Base-by-base conservation (phyloP, 2,113 vertebrate species). In the Syngnathus floridae region DNA sequence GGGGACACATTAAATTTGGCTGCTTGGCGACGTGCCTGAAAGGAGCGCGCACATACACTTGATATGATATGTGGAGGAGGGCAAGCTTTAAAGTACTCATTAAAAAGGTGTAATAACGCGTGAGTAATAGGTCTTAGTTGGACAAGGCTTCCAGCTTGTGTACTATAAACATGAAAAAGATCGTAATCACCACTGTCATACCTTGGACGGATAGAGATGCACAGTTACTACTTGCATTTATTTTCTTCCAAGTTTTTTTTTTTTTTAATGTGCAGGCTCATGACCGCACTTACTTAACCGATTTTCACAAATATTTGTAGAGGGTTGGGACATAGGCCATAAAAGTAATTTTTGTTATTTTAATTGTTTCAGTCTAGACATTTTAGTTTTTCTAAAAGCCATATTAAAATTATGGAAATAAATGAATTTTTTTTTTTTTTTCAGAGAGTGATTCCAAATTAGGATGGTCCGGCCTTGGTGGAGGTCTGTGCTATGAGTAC, bases 71-170 rank as follows among this genome's bases (percentile, higher is more conserved):
- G 70, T 12, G 35, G 45, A 58, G n/a, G 45, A 66, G n/a, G 12
- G 17, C 62, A 63, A 46, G 51, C 51, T 54, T 71, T 41, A 64
- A 73, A 73, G 65, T 54, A 71, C 13, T 71, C 31, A 65, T 54
- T 68, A 59, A 66, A 63, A 43, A 69, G 12, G 54, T 46, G 56
- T 56, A 52, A 52, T 71, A 67, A 71, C 48, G 62, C 55, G 55
- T 65, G 56, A 54, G 69, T 70, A 70, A 73, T 71, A 68, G 65
- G 65, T 46, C 38, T 60, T 40, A 31, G 54, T 60, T 8, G 0
- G 55, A 64, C 40, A 5, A 37, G n/a, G 21, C 38, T 41, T 17
- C 12, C 37, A 48, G 43, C 40, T 64, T 11, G 40, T 43, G 14
- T 36, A 14, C 54, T 43, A 51, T 26, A 49, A 37, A 64, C 26